phyloP scores from a whole-genome alignment of 1,140 invertebrate species.

The Bombus cullumanus region DNA sequence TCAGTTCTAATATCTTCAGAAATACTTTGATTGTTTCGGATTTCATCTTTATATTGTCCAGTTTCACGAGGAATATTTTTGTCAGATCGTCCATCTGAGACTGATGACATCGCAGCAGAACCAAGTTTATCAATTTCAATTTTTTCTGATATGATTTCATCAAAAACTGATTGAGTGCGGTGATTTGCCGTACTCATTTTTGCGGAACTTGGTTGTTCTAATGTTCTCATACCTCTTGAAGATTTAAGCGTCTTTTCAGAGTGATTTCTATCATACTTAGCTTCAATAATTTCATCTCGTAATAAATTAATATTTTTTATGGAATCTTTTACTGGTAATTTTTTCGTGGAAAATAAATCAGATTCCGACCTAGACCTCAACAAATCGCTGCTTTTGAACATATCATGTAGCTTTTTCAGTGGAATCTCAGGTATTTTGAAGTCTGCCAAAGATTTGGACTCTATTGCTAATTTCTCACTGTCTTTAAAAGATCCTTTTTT shows the following conservation, averaged over 20 bases:
- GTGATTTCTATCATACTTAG: constrained; percentile 18
- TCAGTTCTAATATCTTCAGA: constrained; percentile 65
- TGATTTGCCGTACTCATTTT: background rate
- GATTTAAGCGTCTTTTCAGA: constrained; percentile 19
- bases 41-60: constrained; percentile 61
- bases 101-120: constrained; percentile 15
- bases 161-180: constrained; percentile 32
- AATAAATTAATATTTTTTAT: constrained; percentile 26
- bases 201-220: constrained; percentile 15
- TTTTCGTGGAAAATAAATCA: constrained; percentile 66
- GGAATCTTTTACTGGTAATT: constrained; percentile 39
- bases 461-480: constrained; percentile 78
- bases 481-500: constrained; percentile 74
- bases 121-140: constrained; percentile 42
- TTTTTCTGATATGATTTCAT: constrained; percentile 36
- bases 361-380: constrained; percentile 78
- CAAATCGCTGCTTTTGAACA: constrained; percentile 77
- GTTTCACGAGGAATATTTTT: constrained; percentile 24
- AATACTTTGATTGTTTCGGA: constrained; percentile 57
- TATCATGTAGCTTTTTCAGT: constrained; percentile 78
- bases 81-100: constrained; percentile 22
- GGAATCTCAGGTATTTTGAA: constrained; percentile 82
- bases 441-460: constrained; percentile 76
- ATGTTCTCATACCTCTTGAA: constrained; percentile 5
- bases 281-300: constrained; percentile 9